phyloP scores from a whole-genome alignment of 2,888 invertebrate genomes.

The Drosophila quinaria region DNA sequence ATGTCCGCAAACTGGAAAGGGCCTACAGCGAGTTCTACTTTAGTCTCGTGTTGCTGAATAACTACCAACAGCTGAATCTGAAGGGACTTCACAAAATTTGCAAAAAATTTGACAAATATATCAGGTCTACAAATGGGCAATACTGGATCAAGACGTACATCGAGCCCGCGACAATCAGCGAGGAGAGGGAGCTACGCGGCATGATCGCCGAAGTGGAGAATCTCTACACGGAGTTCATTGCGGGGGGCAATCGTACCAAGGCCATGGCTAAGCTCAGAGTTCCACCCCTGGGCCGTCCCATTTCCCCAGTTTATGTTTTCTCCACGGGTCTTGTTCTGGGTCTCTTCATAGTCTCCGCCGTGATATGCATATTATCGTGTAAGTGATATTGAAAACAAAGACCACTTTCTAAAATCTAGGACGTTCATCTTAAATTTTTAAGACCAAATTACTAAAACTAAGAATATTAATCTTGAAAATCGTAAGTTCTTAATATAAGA shows the following conservation, averaged over 20 bases:
- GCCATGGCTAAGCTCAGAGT: constrained; percentile 99
- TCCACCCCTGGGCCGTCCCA: constrained; percentile 95
- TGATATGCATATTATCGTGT: constrained; percentile 94
- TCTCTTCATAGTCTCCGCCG: constrained; percentile 93
- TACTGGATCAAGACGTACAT: constrained; percentile 96
- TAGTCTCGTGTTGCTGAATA: constrained; percentile 96
- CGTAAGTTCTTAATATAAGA: no score
- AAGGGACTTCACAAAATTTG: constrained; percentile 98
- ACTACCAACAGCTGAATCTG: constrained; percentile 98
- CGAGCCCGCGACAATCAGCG: constrained; percentile 85
- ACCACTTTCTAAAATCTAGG: no score
- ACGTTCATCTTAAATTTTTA: no score
- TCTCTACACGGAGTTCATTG: constrained; percentile 91
- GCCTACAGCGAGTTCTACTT: constrained; percentile 99
- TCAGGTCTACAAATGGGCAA: constrained; percentile 92
- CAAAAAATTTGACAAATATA: constrained; percentile 97
- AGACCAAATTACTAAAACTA: no score
- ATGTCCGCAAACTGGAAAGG: constrained; percentile 88
- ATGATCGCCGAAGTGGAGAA: constrained; percentile 91
- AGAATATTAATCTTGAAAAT: no score
- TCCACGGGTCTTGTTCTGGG: constrained; percentile 97
- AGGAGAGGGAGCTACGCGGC: constrained; percentile 87
- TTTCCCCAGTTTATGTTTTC: constrained; percentile 95
- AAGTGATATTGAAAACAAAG: no score
- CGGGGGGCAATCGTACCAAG: constrained; percentile 95